These are phyloP conservation scores for Plebejus anna DNA, from an alignment of 2,888 invertebrate species.

Conservation along the genomic window DNA sequence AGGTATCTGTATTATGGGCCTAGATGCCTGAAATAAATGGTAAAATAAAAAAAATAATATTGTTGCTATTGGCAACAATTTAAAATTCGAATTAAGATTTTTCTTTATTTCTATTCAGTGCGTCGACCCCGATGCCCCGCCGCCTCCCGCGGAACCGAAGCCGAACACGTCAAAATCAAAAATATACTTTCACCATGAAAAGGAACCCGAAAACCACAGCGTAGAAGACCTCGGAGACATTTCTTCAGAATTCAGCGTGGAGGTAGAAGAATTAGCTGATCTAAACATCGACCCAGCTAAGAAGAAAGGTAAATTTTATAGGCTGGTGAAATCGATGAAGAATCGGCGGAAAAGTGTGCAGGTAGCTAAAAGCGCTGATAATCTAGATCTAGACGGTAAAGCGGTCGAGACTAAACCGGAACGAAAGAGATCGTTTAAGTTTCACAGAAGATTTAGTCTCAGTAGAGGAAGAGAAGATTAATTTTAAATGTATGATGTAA, in stretches of 20 bases:
- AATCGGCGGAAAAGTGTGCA: slow-evolving; percentile 73
- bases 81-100: background rate
- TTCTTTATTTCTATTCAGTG: slow-evolving; percentile 53
- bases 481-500: slow-evolving; percentile 38
- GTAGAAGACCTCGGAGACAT: slow-evolving; percentile 73
- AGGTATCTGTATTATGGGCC: no score
- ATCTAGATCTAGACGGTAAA: slow-evolving; percentile 55
- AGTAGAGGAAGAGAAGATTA: slow-evolving; percentile 69
- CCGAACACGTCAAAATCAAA: slow-evolving; percentile 63
- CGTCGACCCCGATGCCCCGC: slow-evolving; percentile 65
- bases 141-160: slow-evolving; percentile 58
- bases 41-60: background rate
- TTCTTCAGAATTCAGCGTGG: slow-evolving; percentile 73
- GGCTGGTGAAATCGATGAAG: slow-evolving; percentile 72
- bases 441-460: slow-evolving; percentile 70
- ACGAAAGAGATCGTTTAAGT: slow-evolving; percentile 70
- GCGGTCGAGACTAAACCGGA: slow-evolving; percentile 58
- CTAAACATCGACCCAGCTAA: slow-evolving; percentile 57
- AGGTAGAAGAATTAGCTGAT: slow-evolving; percentile 65
- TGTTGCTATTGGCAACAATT: background rate
- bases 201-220: slow-evolving; percentile 63
- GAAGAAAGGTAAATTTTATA: slow-evolving; percentile 71
- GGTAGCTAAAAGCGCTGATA: slow-evolving; percentile 71
- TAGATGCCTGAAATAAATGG: no score
- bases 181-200: slow-evolving; percentile 56